Evolutionary conservation across 2,797 vertebrate genomes (phyloP), one percentile per base, ranked within the genome.

Genomic region (Xerus rutilus): DNA sequence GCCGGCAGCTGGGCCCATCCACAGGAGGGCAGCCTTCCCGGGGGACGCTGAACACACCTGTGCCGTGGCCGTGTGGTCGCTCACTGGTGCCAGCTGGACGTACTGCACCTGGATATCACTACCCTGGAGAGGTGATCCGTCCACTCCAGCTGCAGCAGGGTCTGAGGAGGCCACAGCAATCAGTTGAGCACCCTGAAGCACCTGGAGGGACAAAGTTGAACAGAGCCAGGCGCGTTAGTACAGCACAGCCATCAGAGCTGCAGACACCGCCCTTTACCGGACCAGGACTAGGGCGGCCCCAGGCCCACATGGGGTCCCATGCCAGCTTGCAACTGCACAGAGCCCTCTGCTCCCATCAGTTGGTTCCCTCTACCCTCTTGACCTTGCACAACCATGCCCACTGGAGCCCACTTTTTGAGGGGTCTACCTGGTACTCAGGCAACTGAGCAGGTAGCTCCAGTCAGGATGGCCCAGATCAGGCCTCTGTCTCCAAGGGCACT

Each of bases 41-140:
- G 52, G 18, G 28, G 39, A 59, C 7, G 1, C 2, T 52, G 64
- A 82, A 97, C 98, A 91, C 98, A 99, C 99, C 98, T 99, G 99
- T 45, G 98, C 99, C 5, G 99, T 65, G 1, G 99, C 97, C 1
- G 99, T 96, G 97, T 99, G 99, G 95, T 99, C 99, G 2, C 99
- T 98, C 85, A 99, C 99, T 0, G 99, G 99, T 0, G 99, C 99
- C 85, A 99, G 98, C 97, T 99, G 99, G 93, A 99, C 99, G 9
- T 99, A 99, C 85, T 99, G 99, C 93, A 99, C 99, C 98, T 99
- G 99, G 97, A 99, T 99, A 97, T 99, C 99, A 7, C 99, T 99
- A 52, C 99, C 99, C 97, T 99, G 99, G 23, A 99, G 99, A 0
- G 99, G 97, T 0, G 99, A 99, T 2, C 99, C 99, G 2, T 99